phyloP scores from a whole-genome alignment of 1,140 invertebrate species.

The Pseudomyrmex cubaensis region DNA sequence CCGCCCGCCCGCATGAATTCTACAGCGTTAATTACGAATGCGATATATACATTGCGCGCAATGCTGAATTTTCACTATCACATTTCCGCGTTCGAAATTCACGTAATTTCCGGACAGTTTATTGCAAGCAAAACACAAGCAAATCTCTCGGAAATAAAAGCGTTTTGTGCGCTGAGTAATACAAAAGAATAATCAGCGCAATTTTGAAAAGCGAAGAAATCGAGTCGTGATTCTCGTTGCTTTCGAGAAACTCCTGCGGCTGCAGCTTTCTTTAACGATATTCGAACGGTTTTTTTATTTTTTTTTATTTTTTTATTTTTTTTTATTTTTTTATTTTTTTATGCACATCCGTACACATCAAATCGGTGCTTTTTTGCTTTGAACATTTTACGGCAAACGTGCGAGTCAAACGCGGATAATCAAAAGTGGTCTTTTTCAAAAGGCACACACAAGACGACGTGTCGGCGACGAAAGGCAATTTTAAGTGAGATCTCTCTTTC shows the following conservation, averaged over 20 bases:
- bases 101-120: neutral
- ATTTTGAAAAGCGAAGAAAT: too few species aligned
- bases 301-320: neutral
- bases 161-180: too few species aligned
- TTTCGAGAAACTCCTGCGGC: constrained; percentile 6
- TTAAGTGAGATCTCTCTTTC: neutral
- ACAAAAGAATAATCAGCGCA: too few species aligned
- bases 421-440: constrained; percentile 13
- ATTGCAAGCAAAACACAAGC: neutral
- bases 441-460: neutral
- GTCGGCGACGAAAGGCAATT: constrained; percentile 27
- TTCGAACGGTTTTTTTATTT: neutral
- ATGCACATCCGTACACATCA: neutral
- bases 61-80: constrained; percentile 29
- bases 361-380: neutral
- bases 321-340: neutral
- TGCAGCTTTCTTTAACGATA: neutral
- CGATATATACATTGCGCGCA: constrained; percentile 1
- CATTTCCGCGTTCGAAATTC: constrained; percentile 15
- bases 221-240: neutral
- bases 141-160: too few species aligned
- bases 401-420: neutral
- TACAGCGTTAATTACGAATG: constrained; percentile 29
- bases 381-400: constrained; percentile 1
- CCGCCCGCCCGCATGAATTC: neutral